Base-by-base conservation (phyloP, 1,140 invertebrate genomes). In the Platyura marginata region DNA sequence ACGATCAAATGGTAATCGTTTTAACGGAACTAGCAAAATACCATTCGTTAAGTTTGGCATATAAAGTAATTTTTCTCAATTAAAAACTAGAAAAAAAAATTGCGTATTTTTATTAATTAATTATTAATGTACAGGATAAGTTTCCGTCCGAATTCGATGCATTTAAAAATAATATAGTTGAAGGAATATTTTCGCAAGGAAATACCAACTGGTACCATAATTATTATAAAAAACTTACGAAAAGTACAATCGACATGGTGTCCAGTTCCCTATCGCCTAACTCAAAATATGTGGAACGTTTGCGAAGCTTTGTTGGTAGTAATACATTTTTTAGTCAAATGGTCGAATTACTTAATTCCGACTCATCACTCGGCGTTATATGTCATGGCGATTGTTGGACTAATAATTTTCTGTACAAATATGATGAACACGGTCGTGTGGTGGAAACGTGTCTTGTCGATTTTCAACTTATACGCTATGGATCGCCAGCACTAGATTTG, bases 371-470 rank as follows among this genome's bases (percentile, higher is more conserved):
- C 16, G 72, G 74, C 0, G 75, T 78, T 3, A 74, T 82, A 43
- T 73, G 73, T 44, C 79, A 82, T 47, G 79, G 79, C 0, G 79
- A 81, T 45, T 81, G 76, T 51, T 81, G 79, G 78, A 79, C 76
- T 1, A 81, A 81, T 47, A 82, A 82, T 55, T 70, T 81, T 47
- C 50, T 81, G 1, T 81, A 80, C 50, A 63, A 66, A 38, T 72
- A 74, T 45, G 64, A 67, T 13, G 51, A 63, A 23, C 56, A 59
- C 0, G 51, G 54, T 33, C 54, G 65, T 39, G 64, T 74, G 46
- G 52, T 57, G 36, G 68, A 74, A 73, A 69, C 79, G 50, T 75
- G 69, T 49, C 62, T 80, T 18, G 66, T 81, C 21, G 79, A 81
- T 51, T 79, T 80, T 57, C 78, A 81, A 59, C 51, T 78, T 32